Conservation (phyloP, 2,888 invertebrate species). For the Unio delphinus region DNA sequence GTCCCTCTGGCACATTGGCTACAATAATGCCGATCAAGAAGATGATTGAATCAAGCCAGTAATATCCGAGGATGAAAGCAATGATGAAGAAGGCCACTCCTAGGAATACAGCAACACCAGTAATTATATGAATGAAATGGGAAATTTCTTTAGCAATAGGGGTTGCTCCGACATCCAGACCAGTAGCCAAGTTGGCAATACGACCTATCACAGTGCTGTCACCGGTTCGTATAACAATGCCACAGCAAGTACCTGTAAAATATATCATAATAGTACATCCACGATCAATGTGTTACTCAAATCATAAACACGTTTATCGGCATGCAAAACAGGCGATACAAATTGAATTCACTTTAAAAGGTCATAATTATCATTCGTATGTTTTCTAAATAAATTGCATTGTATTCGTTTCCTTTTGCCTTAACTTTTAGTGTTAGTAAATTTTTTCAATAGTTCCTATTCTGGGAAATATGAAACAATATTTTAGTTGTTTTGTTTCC, state of each 20-base stretch:
- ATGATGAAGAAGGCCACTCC: constrained; percentile 97
- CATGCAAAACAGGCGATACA: too few species aligned
- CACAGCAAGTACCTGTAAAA: constrained; percentile 64
- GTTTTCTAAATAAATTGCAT: too few species aligned
- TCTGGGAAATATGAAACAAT: too few species aligned
- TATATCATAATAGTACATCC: not conserved
- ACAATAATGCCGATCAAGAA: constrained; percentile 99
- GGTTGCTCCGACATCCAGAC: constrained; percentile 80
- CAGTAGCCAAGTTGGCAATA: constrained; percentile 72
- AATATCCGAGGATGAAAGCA: constrained; percentile 96
- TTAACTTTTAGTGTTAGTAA: too few species aligned
- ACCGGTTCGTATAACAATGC: constrained; percentile 70
- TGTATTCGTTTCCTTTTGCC: too few species aligned
- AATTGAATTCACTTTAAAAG: too few species aligned
- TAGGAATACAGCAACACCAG: constrained; percentile 84
- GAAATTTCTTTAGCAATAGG: constrained; percentile 99
- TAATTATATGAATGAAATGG: constrained; percentile 98
- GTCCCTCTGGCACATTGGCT: constrained; percentile 99
- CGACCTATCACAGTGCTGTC: constrained; percentile 72
- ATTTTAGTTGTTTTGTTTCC: too few species aligned
- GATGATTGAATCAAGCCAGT: constrained; percentile 99
- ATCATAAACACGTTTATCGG: accelerated
- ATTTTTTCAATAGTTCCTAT: too few species aligned
- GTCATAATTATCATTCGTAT: too few species aligned
- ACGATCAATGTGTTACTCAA: too few species aligned